phyloP scores from a whole-genome alignment of 2,113 vertebrate species.

The Ptilorrhoa leucosticta region DNA sequence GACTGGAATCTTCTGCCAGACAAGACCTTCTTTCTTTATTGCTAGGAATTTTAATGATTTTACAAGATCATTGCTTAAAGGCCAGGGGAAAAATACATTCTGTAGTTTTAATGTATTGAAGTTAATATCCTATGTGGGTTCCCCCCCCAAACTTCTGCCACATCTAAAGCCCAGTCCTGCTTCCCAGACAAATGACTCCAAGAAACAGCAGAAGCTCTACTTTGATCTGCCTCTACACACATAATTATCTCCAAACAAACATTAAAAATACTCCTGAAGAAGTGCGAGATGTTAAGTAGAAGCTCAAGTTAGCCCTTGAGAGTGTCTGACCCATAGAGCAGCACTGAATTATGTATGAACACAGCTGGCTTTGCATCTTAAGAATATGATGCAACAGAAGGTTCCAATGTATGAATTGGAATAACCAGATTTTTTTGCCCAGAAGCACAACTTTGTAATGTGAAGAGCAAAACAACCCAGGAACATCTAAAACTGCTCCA shows the following conservation, averaged over 20 bases:
- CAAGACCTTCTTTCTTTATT: neutral
- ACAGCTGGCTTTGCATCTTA: neutral
- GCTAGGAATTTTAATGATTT: neutral
- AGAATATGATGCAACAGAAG: neutral
- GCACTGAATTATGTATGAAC: neutral
- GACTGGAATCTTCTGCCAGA: neutral
- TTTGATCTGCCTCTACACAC: neutral
- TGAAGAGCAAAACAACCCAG: neutral
- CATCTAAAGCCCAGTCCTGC: neutral
- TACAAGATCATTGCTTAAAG: neutral
- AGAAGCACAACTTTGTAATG: neutral
- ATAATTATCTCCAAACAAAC: slow-evolving; percentile 27
- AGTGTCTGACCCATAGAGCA: neutral
- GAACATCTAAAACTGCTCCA: neutral
- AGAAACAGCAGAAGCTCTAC: neutral
- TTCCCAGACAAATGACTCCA: neutral
- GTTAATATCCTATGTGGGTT: neutral
- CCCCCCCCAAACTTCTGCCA: neutral
- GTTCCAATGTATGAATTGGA: neutral
- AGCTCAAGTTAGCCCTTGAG: neutral
- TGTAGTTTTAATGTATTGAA: neutral
- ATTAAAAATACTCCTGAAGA: slow-evolving; percentile 20
- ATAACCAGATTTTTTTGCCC: neutral
- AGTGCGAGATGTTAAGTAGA: neutral
- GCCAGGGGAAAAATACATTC: neutral